phyloP scores from a whole-genome alignment of 2,888 invertebrate genomes.

The Synanthedon formicaeformis region DNA sequence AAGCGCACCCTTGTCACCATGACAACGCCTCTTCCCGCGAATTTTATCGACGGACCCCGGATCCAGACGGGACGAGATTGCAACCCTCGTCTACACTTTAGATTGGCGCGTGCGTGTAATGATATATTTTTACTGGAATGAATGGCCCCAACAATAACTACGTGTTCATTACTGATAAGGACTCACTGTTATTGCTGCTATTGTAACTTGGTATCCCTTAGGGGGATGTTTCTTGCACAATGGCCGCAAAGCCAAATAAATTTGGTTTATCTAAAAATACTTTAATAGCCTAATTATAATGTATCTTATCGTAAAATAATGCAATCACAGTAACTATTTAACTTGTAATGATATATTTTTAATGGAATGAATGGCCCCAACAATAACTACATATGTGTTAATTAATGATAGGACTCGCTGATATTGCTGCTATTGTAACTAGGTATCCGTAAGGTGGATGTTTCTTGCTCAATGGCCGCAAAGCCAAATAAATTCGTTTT shows the following conservation, averaged over 20 bases:
- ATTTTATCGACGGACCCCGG: slow-evolving; percentile 54
- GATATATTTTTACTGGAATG: slow-evolving; percentile 50
- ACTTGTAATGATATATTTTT: slow-evolving; percentile 45
- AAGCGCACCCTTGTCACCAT: slow-evolving; percentile 55
- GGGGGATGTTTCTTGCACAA: slow-evolving; percentile 24
- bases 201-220: slow-evolving; percentile 23
- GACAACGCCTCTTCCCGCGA: slow-evolving; percentile 56
- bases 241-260: slow-evolving; percentile 8
- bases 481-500: too few relatives aligned
- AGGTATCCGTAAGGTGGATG: slow-evolving; percentile 23
- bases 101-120: slow-evolving; percentile 32
- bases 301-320: background rate
- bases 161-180: slow-evolving; percentile 53
- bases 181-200: slow-evolving; percentile 33
- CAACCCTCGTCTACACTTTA: slow-evolving; percentile 13
- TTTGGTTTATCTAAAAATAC: background rate
- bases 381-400: slow-evolving; percentile 43
- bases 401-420: slow-evolving; percentile 49
- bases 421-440: slow-evolving; percentile 29
- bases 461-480: slow-evolving; percentile 19
- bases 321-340: too few relatives aligned
- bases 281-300: background rate
- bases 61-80: slow-evolving; percentile 31
- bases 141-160: slow-evolving; percentile 37
- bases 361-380: slow-evolving; percentile 37